A percentile compares a stretch with the other conserved stretches of the same genome.
phyloP scores from a whole-genome alignment of 2,113 vertebrate species.

The Arizona elegans region DNA sequence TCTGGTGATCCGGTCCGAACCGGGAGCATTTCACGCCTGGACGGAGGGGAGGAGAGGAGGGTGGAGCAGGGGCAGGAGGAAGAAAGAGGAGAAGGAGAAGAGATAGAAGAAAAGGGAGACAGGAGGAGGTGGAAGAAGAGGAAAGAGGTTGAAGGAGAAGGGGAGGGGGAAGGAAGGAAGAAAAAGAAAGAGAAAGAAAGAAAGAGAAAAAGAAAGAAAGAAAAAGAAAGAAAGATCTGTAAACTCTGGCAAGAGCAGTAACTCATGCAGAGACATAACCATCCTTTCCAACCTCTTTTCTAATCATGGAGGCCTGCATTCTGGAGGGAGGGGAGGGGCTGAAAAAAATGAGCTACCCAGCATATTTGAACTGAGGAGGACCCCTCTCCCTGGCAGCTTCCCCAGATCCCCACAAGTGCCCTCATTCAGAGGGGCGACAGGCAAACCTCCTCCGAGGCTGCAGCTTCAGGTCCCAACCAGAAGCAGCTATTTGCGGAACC shows the following conservation, averaged over 20 bases:
- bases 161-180: too few species aligned
- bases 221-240: accelerated
- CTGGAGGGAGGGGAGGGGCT: too few species aligned
- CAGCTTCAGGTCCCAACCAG: not conserved
- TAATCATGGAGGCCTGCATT: not conserved
- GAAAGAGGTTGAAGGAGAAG: too few species aligned
- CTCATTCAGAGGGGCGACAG: not conserved
- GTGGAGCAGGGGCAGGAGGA: too few species aligned
- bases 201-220: too few species aligned
- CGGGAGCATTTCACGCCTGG: too few species aligned
- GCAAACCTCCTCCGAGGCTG: not conserved
- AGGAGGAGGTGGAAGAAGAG: too few species aligned
- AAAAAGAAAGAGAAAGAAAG: too few species aligned
- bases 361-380: not conserved
- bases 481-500: accelerated
- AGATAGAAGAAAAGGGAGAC: too few species aligned
- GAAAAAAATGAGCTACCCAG: not conserved
- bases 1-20: too few species aligned
- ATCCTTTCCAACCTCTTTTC: not conserved
- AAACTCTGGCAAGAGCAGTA: not conserved
- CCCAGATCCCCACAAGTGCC: not conserved
- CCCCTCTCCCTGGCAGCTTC: not conserved
- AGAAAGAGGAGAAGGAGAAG: too few species aligned
- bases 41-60: too few species aligned
- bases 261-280: not conserved